phyloP scores from a whole-genome alignment of 2,797 vertebrate genomes.

The Muscicapa comitata region DNA sequence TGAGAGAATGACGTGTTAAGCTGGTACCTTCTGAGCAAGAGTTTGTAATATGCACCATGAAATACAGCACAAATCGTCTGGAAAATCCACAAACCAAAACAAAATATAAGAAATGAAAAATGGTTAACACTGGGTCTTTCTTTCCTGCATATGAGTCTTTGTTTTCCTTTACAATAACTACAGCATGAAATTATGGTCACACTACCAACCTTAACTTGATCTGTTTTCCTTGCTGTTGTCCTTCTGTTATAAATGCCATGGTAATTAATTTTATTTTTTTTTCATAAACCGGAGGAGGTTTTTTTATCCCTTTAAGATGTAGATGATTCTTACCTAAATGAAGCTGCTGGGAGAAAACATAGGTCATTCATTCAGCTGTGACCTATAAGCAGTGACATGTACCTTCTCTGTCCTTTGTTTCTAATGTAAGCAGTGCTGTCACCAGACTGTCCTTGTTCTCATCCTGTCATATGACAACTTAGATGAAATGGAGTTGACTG shows the following conservation, averaged over 20 bases:
- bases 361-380: not conserved
- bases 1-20: not conserved
- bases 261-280: not conserved
- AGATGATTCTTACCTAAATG: not conserved
- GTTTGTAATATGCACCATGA: not conserved
- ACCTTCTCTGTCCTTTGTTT: constrained; percentile 18
- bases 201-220: not conserved
- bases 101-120: not conserved
- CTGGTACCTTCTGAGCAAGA: not conserved
- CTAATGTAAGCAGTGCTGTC: constrained; percentile 3
- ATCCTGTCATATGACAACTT: constrained; percentile 19
- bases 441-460: constrained; percentile 29
- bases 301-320: not conserved
- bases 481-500: constrained; percentile 38
- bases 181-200: not conserved
- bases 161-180: not conserved
- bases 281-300: not conserved
- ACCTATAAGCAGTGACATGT: constrained; percentile 12
- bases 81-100: not conserved
- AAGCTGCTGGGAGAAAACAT: constrained; percentile 13
- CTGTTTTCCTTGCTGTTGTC: not conserved
- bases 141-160: not conserved
- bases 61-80: not conserved
- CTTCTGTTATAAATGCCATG: not conserved
- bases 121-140: not conserved